These are phyloP conservation scores for Dipodomys spectabilis DNA, from an alignment of 2,113 vertebrate species.

Conservation along the genomic window DNA sequence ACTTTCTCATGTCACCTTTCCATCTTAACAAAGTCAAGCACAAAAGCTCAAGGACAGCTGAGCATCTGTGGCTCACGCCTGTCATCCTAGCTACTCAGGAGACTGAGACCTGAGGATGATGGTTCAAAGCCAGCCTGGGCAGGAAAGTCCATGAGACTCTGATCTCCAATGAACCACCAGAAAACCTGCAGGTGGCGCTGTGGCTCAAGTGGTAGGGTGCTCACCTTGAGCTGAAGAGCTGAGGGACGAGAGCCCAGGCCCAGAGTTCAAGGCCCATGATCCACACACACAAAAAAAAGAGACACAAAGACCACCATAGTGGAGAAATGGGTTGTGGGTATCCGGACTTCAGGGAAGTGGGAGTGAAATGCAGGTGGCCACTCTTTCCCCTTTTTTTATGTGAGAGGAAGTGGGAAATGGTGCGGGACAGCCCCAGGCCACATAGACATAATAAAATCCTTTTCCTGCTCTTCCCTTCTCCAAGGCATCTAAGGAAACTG, in stretches of 20 bases:
- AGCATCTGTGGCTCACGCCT: too few relatives aligned
- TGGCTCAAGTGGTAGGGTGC: too few relatives aligned
- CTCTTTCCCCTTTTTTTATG: constrained; percentile 42
- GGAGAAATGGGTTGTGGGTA: background rate
- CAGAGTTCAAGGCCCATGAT: too few relatives aligned
- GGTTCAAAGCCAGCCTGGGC: background rate
- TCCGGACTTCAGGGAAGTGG: background rate
- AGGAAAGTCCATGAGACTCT: too few relatives aligned
- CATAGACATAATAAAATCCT: background rate
- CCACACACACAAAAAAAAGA: background rate
- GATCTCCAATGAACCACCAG: too few relatives aligned
- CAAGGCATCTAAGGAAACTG: background rate
- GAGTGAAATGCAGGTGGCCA: background rate
- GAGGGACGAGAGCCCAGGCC: too few relatives aligned
- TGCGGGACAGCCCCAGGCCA: background rate
- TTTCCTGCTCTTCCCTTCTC: background rate
- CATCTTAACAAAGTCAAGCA: too few relatives aligned
- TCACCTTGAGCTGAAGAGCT: too few relatives aligned
- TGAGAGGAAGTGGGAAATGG: constrained; percentile 16
- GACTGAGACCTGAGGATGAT: background rate
- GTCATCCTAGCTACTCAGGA: too few relatives aligned
- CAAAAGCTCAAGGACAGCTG: too few relatives aligned
- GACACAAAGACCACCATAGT: background rate
- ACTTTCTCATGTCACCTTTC: too few relatives aligned
- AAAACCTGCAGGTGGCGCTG: too few relatives aligned